Percentiles rank a stretch among this genome's conserved stretches.
Conservation (phyloP, 2,888 invertebrate species). For the Machimus atricapillus region DNA sequence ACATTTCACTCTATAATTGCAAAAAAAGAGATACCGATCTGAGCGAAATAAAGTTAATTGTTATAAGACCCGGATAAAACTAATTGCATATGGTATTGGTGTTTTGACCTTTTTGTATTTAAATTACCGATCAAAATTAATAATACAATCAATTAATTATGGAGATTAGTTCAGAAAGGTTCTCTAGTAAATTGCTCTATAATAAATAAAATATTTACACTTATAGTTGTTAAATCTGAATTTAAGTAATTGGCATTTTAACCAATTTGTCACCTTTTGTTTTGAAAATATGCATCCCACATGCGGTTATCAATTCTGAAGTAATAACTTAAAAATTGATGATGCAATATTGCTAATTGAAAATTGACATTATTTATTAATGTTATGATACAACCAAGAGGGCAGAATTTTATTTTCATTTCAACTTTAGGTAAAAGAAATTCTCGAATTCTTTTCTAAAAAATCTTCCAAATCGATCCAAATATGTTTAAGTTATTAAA, state of each 20-base stretch:
- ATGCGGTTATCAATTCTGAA: too few species aligned
- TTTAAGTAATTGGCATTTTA: not conserved
- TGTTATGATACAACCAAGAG: too few species aligned
- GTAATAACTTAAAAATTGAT: not conserved
- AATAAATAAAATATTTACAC: not conserved
- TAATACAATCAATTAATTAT: not conserved
- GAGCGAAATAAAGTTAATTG: not conserved
- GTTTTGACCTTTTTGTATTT: not conserved
- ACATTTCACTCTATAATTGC: not conserved
- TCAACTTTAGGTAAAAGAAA: too few species aligned
- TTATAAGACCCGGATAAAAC: not conserved
- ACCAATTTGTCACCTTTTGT: not conserved
- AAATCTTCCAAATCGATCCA: too few species aligned
- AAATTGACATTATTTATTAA: not conserved
- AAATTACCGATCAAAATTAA: not conserved
- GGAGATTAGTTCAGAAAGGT: not conserved
- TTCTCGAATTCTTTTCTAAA: too few species aligned
- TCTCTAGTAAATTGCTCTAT: not conserved
- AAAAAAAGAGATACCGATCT: not conserved
- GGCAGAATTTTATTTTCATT: too few species aligned
- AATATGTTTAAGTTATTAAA: too few species aligned
- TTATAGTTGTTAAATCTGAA: not conserved
- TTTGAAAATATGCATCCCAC: too few species aligned
- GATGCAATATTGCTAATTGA: not conserved
- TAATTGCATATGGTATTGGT: not conserved